Percentiles rank a stretch among this genome's conserved stretches.
These are phyloP conservation scores for Excalfactoria chinensis DNA, from an alignment of 2,113 vertebrate species.

Conservation along the genomic window DNA sequence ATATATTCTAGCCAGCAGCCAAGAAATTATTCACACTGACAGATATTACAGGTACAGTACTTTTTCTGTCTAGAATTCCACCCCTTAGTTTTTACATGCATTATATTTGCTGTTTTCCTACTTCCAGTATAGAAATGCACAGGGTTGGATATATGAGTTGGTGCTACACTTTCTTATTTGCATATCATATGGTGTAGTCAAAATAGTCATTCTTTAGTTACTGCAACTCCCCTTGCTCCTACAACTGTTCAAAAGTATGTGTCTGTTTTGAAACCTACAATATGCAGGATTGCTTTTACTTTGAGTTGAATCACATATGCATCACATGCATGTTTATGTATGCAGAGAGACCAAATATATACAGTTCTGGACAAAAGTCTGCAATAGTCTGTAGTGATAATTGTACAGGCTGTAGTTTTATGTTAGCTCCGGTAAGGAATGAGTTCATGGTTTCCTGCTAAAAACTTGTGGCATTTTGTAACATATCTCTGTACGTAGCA, in stretches of 20 bases:
- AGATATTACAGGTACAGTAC: slow-evolving; percentile 58
- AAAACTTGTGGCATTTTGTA: neutral
- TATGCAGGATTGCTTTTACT: neutral
- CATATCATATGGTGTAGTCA: neutral
- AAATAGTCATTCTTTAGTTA: neutral
- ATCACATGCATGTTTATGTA: neutral
- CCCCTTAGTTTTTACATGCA: slow-evolving; percentile 25
- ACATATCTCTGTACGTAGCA: neutral
- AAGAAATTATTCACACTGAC: slow-evolving; percentile 70
- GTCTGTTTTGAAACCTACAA: neutral
- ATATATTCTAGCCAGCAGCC: slow-evolving; percentile 65
- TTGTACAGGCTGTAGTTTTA: neutral
- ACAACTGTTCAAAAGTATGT: neutral
- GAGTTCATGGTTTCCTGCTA: neutral
- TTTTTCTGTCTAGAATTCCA: slow-evolving; percentile 55
- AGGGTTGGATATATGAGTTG: neutral
- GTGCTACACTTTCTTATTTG: neutral
- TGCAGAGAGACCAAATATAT: neutral
- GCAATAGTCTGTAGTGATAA: neutral
- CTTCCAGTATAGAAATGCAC: neutral
- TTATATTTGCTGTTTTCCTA: slow-evolving; percentile 1
- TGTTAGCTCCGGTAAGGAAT: neutral
- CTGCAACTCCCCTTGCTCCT: neutral
- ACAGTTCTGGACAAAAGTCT: neutral
- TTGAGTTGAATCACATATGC: neutral